These are phyloP conservation scores for Bombylius discolor DNA, from an alignment of 2,888 invertebrate species.

Conservation along the genomic window DNA sequence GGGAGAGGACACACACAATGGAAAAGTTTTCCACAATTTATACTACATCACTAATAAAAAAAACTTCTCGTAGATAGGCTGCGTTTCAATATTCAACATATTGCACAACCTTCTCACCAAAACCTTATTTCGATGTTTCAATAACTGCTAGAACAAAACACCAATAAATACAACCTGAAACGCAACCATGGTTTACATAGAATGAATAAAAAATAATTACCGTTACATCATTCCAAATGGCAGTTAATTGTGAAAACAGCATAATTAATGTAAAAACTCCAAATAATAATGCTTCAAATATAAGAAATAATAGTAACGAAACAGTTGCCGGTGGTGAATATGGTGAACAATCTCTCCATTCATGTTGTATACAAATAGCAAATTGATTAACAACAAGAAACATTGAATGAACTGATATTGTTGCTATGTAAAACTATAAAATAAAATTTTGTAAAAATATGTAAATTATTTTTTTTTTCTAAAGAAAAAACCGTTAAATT, in stretches of 20 bases:
- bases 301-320: constrained; percentile 75
- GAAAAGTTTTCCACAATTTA: too few species aligned
- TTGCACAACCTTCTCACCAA: too few species aligned
- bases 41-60: too few species aligned
- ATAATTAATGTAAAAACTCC: constrained; percentile 96
- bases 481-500: background rate
- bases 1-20: too few species aligned
- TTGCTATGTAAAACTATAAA: constrained; percentile 91
- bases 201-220: constrained; percentile 38
- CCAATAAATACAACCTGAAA: too few species aligned
- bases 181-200: too few species aligned
- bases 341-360: constrained; percentile 89
- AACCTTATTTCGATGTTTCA: too few species aligned
- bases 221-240: constrained; percentile 98
- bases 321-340: constrained; percentile 95
- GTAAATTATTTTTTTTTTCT: too few species aligned
- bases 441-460: background rate
- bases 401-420: constrained; percentile 86
- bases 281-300: constrained; percentile 90
- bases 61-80: too few species aligned
- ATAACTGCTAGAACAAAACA: too few species aligned
- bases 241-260: constrained; percentile 91
- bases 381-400: constrained; percentile 88
- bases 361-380: constrained; percentile 79
- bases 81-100: too few species aligned